Conservation (phyloP, 2,888 invertebrate genomes). For the Folsomia candida region DNA sequence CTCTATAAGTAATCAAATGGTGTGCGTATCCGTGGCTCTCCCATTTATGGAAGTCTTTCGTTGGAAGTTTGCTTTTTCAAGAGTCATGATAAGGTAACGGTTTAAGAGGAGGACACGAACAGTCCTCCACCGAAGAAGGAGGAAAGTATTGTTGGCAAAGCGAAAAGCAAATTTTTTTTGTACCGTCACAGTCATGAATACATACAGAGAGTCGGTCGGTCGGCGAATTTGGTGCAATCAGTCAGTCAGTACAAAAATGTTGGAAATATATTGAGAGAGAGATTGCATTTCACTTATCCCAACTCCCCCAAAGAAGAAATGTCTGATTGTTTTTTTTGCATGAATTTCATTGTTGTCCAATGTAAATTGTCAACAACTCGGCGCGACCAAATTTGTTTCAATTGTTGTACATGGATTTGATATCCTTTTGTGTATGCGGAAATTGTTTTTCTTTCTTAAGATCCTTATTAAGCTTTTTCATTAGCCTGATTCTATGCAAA, state of each 20-base stretch:
- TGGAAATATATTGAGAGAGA: background rate
- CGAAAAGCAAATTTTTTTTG: no score
- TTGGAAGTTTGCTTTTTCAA: no score
- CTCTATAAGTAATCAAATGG: conserved; percentile 1
- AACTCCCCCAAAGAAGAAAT: background rate
- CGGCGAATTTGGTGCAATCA: background rate
- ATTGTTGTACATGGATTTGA: background rate
- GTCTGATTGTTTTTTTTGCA: background rate
- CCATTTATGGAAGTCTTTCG: background rate
- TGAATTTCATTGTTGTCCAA: background rate
- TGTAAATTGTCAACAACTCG: background rate
- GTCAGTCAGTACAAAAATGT: no score
- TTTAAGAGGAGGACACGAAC: no score
- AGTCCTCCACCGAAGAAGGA: no score
- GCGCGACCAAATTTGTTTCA: background rate
- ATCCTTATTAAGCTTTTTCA: background rate
- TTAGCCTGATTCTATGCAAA: background rate
- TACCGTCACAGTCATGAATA: no score
- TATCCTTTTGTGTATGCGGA: background rate
- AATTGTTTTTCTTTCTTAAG: background rate
- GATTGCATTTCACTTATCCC: background rate
- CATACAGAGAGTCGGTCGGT: background rate
- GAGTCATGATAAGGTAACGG: no score
- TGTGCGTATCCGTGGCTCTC: background rate
- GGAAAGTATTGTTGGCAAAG: no score